phyloP scores from a whole-genome alignment of 2,113 vertebrate species.

The Daphoenositta chrysoptera region DNA sequence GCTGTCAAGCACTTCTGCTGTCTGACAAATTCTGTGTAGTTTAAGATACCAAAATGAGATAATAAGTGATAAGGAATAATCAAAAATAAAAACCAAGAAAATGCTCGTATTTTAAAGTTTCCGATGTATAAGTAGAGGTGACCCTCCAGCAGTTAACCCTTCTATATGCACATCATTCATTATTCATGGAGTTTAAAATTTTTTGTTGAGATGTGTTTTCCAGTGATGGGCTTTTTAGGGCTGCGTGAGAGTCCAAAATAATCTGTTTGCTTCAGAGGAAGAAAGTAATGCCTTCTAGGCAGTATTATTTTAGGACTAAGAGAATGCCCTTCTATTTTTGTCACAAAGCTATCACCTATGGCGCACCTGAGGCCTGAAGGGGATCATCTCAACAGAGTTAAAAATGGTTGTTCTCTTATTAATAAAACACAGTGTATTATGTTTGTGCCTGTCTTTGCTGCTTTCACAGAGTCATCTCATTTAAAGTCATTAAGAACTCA shows the following conservation, averaged over 20 bases:
- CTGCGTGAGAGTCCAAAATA: background rate
- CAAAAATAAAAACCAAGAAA: background rate
- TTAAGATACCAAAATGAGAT: background rate
- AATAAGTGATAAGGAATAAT: background rate
- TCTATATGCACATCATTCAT: background rate
- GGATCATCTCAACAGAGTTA: background rate
- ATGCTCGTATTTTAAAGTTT: background rate
- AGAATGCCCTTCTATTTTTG: slow-evolving; percentile 19
- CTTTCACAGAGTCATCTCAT: background rate
- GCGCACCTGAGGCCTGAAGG: background rate
- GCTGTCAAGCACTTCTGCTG: background rate
- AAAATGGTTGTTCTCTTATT: background rate
- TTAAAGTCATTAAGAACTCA: slow-evolving; percentile 39
- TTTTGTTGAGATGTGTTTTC: background rate
- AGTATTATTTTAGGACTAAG: background rate
- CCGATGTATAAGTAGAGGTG: background rate
- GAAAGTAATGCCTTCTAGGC: background rate
- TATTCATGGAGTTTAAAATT: background rate
- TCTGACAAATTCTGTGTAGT: background rate
- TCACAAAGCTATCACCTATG: background rate
- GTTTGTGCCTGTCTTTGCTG: background rate
- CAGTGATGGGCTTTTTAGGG: background rate
- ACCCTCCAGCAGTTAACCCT: background rate
- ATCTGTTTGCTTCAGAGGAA: background rate
- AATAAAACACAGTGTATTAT: background rate